Percentiles rank a stretch among this genome's conserved stretches.
phyloP scores from a whole-genome alignment of 2,797 vertebrate genomes.

The Helicolenus hilgendorfi region DNA sequence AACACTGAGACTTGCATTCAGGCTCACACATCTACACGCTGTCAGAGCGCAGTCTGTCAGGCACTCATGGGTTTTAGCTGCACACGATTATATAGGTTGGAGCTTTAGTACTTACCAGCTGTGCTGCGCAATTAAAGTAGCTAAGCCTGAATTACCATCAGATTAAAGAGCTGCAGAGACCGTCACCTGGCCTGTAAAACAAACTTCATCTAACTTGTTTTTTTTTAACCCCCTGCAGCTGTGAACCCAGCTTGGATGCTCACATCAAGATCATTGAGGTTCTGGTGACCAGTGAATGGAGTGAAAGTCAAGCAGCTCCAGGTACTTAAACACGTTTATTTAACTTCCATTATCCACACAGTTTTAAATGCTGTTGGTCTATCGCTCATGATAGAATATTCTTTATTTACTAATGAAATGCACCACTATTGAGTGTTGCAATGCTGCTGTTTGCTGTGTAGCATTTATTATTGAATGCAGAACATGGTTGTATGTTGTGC shows the following conservation, averaged over 20 bases:
- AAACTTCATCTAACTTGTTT: slow-evolving; percentile 34
- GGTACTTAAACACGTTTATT: slow-evolving; percentile 83
- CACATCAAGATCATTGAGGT: slow-evolving; percentile 95
- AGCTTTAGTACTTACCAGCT: slow-evolving; percentile 72
- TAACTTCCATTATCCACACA: not conserved
- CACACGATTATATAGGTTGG: slow-evolving; percentile 37
- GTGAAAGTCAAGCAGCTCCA: slow-evolving; percentile 95
- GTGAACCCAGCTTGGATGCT: slow-evolving; percentile 94
- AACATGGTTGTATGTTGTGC: slow-evolving; percentile 3
- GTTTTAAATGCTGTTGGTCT: not conserved
- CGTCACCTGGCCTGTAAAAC: slow-evolving; percentile 38
- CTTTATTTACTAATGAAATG: not conserved
- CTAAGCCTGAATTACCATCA: slow-evolving; percentile 66
- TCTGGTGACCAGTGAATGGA: slow-evolving; percentile 96
- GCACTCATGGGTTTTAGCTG: slow-evolving; percentile 47
- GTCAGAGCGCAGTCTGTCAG: slow-evolving; percentile 8
- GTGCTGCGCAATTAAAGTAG: slow-evolving; percentile 66
- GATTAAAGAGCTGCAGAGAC: slow-evolving; percentile 51
- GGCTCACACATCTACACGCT: not conserved
- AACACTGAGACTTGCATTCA: slow-evolving; percentile 15
- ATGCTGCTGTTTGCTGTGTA: not conserved
- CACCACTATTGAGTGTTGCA: not conserved
- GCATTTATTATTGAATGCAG: slow-evolving; percentile 2
- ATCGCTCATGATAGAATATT: not conserved
- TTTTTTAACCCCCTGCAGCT: slow-evolving; percentile 80